Percentiles rank a stretch among this genome's conserved stretches.
Conservation (phyloP, 2,888 invertebrate genomes). For the Eupithecia inturbata region DNA sequence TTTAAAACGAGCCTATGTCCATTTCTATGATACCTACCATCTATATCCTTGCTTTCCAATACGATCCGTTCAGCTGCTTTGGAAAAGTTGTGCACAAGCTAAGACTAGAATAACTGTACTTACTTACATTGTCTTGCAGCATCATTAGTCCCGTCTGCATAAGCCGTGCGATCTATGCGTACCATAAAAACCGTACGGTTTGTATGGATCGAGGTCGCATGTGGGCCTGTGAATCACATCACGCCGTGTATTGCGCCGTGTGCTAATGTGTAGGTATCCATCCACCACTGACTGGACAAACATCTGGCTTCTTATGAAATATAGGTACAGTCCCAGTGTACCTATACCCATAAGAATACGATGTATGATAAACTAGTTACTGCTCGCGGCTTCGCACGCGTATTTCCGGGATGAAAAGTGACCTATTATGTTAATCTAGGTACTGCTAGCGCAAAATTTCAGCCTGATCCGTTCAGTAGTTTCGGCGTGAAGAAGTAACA, state of each 20-base stretch:
- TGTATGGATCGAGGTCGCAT: conserved; percentile 78
- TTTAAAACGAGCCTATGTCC: not conserved
- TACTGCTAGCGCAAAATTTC: not conserved
- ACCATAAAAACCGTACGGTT: conserved; percentile 15
- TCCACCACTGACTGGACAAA: conserved; percentile 27
- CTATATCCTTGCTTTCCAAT: not conserved
- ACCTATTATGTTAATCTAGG: no score
- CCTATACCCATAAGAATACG: not conserved
- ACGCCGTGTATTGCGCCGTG: conserved; percentile 52
- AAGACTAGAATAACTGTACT: not conserved
- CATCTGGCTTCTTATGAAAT: conserved; percentile 33
- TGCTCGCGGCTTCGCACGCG: not conserved
- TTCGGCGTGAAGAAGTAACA: not conserved
- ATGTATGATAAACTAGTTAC: not conserved
- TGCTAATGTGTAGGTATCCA: conserved; percentile 36
- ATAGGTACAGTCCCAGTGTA: not conserved
- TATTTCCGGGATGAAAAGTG: no score
- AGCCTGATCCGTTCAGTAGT: not conserved
- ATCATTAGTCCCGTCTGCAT: not conserved
- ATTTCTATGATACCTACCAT: not conserved
- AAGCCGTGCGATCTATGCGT: conserved; percentile 27
- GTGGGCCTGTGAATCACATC: conserved; percentile 78
- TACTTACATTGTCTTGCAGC: not conserved
- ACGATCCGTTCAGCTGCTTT: not conserved
- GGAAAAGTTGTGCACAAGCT: not conserved